Base-by-base conservation (phyloP, 2,888 invertebrate species). In the Camptogramma bilineatum region DNA sequence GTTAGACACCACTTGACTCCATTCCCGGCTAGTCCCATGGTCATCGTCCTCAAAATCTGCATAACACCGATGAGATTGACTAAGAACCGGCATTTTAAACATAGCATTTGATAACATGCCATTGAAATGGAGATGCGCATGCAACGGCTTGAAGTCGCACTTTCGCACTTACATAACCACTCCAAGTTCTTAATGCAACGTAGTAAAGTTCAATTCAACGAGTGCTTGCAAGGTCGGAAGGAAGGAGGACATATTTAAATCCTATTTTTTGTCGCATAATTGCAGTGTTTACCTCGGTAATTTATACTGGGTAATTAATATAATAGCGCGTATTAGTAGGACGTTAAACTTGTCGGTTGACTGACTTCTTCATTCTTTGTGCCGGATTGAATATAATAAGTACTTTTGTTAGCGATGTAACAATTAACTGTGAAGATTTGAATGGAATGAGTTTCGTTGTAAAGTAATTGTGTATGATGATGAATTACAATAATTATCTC, bases 81-180 rank as follows among this genome's bases (percentile, higher is more conserved):
- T 47, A 57, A 64, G 55, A 61, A 65, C 63, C 64, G 60, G 47
- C 57, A 58, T 55, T 60, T 52, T 60, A 64, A 61, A 66, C 65
- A 57, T 57, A 62, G 57, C 65, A 58, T 67, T 69, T 69, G 67
- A 70, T 72, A 69, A 75, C 69, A 77, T 75, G 75, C 77, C 74
- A 80, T 82, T 82, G 82, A 81, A 79, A 81, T 74, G 71, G 74
- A 81, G 82, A 82, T 80, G 77, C 73, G 72, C 59, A 72, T 65
- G 65, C 56, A 74, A 71, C 66, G 73, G 79, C 77, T 76, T 75
- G 79, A 80, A 75, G 83, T 85, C 79, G 73, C 81, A 79, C 90
- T 87, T 88, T 88, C 86, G 84, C 81, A 77, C 57, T 85, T 71
- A 68, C 65, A 71, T 71, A 68, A 69, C 59, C 53, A 51, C 52